Evolutionary conservation across 2,797 vertebrate species (phyloP), one percentile per base, ranked within the genome.

Genomic region (Loris lydekkerianus): DNA sequence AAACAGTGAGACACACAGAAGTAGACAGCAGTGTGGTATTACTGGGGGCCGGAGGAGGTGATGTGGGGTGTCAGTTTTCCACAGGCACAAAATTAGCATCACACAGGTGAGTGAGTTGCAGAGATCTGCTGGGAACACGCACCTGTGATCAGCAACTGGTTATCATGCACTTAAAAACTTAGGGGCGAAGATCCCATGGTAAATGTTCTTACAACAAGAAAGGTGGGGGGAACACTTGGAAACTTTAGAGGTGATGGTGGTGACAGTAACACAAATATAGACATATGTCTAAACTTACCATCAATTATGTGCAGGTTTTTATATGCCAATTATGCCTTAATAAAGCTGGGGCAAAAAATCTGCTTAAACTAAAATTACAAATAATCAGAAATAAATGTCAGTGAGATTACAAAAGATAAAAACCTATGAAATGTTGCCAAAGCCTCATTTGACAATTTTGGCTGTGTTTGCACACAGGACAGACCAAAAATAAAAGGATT

Each of bases 311-410:
- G n/a, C 4, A 27, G 56, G 18, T 40, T 60, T 46, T 61, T 27
- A 14, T 61, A 43, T 29, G 9, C 17, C 58, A 81, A 40, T 40
- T 61, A 81, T 29, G 27, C 34, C 37, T 61, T 9, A 61, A 61
- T 31, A 40, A 81, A 61, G 34, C 56, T 10, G 4, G 78, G 34
- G 25, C n/a, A 34, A 58, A 60, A 53, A 77, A 77, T n/a, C 7
- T 77, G 14, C 20, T 67, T 29, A 67, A 70, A 65, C 13, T 63
- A 14, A 70, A 72, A 61, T 61, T 53, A 70, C 14, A n/a, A 81
- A 61, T 56, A 53, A 85, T 29, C 58, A 82, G 49, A 56, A 89
- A 85, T 73, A 96, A 84, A 61, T 67, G 43, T 37, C 69, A 61
- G 4, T 49, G 17, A 84, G 29, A 63, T 3, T 25, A 43, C 14